These are phyloP conservation scores for Otolemur garnettii DNA, from an alignment of 2,113 vertebrate species.

Conservation along the genomic window DNA sequence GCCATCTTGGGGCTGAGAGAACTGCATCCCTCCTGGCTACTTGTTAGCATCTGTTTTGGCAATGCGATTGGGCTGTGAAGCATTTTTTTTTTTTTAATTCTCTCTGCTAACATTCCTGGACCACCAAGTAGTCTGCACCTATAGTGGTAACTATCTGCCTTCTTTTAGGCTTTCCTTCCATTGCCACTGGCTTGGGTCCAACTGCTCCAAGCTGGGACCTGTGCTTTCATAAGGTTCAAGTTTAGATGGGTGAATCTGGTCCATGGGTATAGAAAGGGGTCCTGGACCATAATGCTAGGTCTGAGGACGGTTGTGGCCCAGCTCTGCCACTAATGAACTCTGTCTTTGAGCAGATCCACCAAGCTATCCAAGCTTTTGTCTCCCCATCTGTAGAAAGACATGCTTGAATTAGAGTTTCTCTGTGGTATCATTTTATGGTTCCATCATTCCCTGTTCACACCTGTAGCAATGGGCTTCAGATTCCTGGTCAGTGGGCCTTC, in stretches of 20 bases:
- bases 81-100: not conserved
- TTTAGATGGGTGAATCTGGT: constrained; percentile 35
- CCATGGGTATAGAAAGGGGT: not conserved
- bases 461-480: not conserved
- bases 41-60: constrained; percentile 54
- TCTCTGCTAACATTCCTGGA: not conserved
- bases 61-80: not conserved
- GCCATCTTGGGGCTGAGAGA: not conserved
- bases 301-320: not conserved
- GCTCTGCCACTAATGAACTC: not conserved
- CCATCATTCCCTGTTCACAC: not conserved
- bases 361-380: not conserved
- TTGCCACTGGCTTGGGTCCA: not conserved
- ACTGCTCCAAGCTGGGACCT: not conserved
- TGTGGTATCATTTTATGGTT: not conserved
- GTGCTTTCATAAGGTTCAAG: not conserved
- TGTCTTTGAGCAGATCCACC: not conserved
- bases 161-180: not conserved
- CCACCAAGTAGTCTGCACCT: not conserved
- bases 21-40: not conserved
- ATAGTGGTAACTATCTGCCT: not conserved
- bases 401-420: not conserved
- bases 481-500: not conserved
- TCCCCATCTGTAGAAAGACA: not conserved
- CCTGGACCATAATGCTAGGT: not conserved